phyloP scores from a whole-genome alignment of 2,797 vertebrate species.

The Mormyrops boulengeri region DNA sequence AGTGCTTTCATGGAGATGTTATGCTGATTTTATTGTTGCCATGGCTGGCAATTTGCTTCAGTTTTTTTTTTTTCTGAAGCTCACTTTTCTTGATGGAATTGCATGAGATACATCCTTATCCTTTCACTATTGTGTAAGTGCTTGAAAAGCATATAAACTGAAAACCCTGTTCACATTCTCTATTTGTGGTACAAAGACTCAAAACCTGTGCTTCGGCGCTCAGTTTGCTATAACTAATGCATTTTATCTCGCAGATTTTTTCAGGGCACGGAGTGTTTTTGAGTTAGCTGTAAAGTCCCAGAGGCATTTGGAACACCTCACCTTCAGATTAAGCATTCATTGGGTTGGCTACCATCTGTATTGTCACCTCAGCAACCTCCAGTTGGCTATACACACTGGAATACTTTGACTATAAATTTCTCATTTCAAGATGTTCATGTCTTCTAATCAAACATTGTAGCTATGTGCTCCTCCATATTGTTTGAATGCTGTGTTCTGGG shows the following conservation, averaged over 20 bases:
- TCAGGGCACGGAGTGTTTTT: background rate
- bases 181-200: background rate
- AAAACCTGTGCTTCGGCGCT: background rate
- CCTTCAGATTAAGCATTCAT: background rate
- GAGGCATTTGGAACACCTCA: background rate
- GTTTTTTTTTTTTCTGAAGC: background rate
- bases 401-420: background rate
- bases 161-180: background rate
- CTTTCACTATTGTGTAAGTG: constrained; percentile 6
- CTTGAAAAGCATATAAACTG: constrained; percentile 4
- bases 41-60: constrained; percentile 22
- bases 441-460: background rate
- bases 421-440: background rate
- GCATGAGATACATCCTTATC: background rate
- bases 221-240: background rate
- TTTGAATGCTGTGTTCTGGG: background rate
- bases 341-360: background rate
- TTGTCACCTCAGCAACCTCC: background rate
- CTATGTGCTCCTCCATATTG: background rate
- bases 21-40: constrained; percentile 8
- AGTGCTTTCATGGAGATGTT: constrained; percentile 19
- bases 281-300: background rate
- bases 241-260: background rate
- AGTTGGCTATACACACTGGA: background rate
- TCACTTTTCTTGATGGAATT: background rate